These are phyloP conservation scores for Procapra przewalskii DNA, from an alignment of 2,113 vertebrate genomes.

Conservation along the genomic window DNA sequence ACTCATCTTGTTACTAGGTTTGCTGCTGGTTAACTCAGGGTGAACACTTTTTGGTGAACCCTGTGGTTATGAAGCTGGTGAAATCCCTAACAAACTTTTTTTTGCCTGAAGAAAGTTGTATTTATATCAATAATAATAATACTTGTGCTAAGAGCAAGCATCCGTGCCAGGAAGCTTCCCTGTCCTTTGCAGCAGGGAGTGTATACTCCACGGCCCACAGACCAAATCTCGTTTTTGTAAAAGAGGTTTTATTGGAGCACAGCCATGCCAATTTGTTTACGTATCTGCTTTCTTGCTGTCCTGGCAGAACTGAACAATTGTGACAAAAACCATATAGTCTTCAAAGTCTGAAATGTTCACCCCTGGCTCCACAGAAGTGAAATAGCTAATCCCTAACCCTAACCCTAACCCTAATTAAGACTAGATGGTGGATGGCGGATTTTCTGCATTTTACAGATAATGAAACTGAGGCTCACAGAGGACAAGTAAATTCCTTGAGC, in stretches of 20 bases:
- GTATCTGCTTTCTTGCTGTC: neutral
- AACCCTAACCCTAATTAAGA: no score
- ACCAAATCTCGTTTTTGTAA: neutral
- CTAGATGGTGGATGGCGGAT: no score
- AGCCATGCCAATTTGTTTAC: neutral
- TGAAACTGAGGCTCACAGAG: neutral
- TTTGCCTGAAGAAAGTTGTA: slow-evolving; percentile 2
- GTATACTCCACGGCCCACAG: neutral
- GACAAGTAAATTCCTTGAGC: neutral
- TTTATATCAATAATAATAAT: neutral
- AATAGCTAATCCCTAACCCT: neutral
- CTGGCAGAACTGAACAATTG: neutral
- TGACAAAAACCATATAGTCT: neutral
- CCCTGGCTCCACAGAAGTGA: neutral
- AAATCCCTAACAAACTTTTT: slow-evolving; percentile 17
- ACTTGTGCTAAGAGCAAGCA: neutral
- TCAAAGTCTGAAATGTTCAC: neutral
- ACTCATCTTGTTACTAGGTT: slow-evolving; percentile 45
- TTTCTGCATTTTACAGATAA: neutral
- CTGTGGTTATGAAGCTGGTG: slow-evolving; percentile 29
- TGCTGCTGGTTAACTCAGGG: neutral
- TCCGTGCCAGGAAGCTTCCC: neutral
- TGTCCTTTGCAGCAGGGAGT: neutral
- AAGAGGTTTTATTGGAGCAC: neutral
- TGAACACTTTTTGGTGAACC: slow-evolving; percentile 39